Base-by-base conservation (phyloP, 2,113 vertebrate species). In the pig (Sus scrofa) region DNA sequence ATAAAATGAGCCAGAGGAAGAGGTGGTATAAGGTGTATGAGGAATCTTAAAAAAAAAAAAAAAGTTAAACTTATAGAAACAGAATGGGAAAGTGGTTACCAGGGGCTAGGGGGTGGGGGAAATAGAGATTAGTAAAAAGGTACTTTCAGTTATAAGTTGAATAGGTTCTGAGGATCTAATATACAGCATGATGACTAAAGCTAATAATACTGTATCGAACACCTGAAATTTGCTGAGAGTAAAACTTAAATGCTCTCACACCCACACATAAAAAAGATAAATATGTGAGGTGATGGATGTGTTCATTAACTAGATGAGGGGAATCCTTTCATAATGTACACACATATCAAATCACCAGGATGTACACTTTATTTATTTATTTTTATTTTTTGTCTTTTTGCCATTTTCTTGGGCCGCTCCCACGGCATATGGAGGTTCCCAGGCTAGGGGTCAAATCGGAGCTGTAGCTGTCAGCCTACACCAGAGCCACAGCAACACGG, bases 1-100 rank as follows among this genome's bases (percentile, higher is more conserved):
- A 24, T 52, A 60, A 95, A 94, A 77, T 60, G 83, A 77, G 32
- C 34, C 79, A 68, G 91, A 58, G 27, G 68, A 95, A 77, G 19
- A 95, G 15, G 54, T 14, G 39, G 19, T 88, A 32, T 56, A n/a
- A 65, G 67, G 74, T 83, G 27, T 34, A 52, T 54, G 27, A 70
- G 81, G 19, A 78, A 78, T 85, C 52, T 84, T 32, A 11, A 56
- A 75, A 58, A 58, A 58, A 84, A 83, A 82, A 83, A 73, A 10
- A 67, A 34, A 32, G 34, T 68, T 22, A 75, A 68, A 62, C 79
- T 70, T 39, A 44, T 19, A 82, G 77, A 74, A 89, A 94, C 86
- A 74, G 67, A 94, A 32, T 68, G 70, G 62, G 63, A 90, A 78
- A 68, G 37, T 78, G 93, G 52, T 34, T 68, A 79, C 37, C 79